phyloP scores from a whole-genome alignment of 2,113 vertebrate genomes.

The Camelus dromedarius region DNA sequence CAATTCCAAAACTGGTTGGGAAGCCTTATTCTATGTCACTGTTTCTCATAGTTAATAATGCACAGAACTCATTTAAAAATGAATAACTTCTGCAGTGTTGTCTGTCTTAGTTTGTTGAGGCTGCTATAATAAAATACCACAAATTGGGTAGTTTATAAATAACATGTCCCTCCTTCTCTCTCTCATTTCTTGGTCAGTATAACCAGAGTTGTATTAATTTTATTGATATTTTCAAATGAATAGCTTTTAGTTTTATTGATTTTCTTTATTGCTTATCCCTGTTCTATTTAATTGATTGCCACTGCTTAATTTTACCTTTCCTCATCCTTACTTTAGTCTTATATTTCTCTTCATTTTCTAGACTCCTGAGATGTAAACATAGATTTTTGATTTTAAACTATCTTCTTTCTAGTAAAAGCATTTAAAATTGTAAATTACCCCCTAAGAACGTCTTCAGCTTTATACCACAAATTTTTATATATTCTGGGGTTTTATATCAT shows the following conservation, averaged over 20 bases:
- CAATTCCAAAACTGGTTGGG: not conserved
- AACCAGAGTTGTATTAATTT: not conserved
- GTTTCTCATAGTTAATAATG: constrained; percentile 27
- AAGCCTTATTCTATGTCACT: not conserved
- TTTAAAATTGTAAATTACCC: not conserved
- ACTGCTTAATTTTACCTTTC: not conserved
- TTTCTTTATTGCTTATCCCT: not conserved
- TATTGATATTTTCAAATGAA: not conserved
- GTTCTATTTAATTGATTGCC: not conserved
- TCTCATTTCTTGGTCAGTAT: not conserved
- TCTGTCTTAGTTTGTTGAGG: not conserved
- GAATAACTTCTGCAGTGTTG: not conserved
- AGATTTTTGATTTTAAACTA: not conserved
- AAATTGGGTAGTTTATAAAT: not conserved
- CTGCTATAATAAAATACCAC: not conserved
- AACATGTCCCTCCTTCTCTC: not conserved
- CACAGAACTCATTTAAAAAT: constrained; percentile 3
- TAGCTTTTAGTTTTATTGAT: not conserved
- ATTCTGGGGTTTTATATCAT: not conserved
- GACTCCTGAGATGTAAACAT: not conserved
- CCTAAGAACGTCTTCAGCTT: not conserved
- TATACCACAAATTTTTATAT: not conserved
- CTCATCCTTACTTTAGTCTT: not conserved
- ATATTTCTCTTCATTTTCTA: not conserved
- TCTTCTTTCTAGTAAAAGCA: not conserved